These are phyloP conservation scores for Diploscapter pachys DNA, from an alignment of 1,140 invertebrate species.

Conservation along the genomic window DNA sequence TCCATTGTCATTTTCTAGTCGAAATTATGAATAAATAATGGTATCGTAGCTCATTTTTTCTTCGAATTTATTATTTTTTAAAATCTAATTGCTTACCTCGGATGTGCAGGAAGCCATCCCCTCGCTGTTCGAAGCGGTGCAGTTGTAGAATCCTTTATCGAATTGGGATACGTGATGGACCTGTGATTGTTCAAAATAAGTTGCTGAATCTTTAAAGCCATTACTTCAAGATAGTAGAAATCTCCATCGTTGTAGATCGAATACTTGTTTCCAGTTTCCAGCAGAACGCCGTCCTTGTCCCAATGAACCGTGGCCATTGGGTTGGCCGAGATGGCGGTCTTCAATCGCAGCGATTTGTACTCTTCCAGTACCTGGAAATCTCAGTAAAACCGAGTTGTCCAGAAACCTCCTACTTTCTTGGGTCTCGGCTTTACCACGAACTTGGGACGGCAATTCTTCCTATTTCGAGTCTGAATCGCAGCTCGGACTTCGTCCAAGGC, in stretches of 20 bases:
- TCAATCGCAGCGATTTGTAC: conserved; percentile 51
- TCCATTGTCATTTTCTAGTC: too few species aligned
- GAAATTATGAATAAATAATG: neutral
- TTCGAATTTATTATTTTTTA: conserved; percentile 17
- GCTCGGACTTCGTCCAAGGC: conserved; percentile 46
- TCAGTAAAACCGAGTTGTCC: too few species aligned
- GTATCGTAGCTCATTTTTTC: neutral
- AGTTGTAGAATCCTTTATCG: conserved; percentile 57
- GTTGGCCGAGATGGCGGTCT: conserved; percentile 54
- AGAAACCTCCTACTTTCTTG: conserved; percentile 36
- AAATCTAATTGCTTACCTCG: conserved; percentile 33
- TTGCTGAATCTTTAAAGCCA: neutral
- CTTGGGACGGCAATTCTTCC: conserved; percentile 43
- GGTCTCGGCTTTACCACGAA: conserved; percentile 57
- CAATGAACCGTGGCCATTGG: conserved; percentile 48
- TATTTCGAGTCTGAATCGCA: conserved; percentile 43
- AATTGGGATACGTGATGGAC: conserved; percentile 49
- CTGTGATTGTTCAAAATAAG: conserved; percentile 12
- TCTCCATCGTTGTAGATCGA: conserved; percentile 58
- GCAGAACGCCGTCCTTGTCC: conserved; percentile 55
- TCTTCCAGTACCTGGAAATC: conserved; percentile 44
- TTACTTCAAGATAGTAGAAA: conserved; percentile 56
- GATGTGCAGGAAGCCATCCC: conserved; percentile 51
- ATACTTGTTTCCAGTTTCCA: conserved; percentile 58
- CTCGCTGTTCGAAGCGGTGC: conserved; percentile 52